Percentiles rank a stretch among this genome's conserved stretches.
Conservation (phyloP, 2,113 vertebrate genomes). For the Paraplagusia blochii region DNA sequence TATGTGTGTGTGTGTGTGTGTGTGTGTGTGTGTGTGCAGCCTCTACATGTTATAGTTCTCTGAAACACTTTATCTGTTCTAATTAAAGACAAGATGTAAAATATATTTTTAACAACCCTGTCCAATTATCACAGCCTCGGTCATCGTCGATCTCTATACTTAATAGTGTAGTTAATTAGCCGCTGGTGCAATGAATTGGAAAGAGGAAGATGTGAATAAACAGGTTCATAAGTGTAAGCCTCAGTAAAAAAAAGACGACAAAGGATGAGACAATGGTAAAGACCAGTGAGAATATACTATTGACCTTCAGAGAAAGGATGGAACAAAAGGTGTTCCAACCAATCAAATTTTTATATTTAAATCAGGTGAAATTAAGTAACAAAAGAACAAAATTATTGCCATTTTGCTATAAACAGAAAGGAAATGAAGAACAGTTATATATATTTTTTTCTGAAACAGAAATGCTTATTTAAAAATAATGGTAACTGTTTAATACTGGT, state of each 20-base stretch:
- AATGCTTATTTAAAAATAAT: too few species aligned
- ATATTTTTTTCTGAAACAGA: too few species aligned
- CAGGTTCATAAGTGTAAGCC: background rate
- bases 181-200: background rate
- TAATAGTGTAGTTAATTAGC: background rate
- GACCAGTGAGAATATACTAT: too few species aligned
- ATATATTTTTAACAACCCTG: background rate
- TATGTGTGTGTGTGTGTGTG: background rate
- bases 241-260: too few species aligned
- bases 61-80: constrained; percentile 6
- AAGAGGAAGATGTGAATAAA: background rate
- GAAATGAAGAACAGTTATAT: too few species aligned
- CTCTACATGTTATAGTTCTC: constrained; percentile 4
- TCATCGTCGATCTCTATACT: background rate
- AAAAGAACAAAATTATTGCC: too few species aligned
- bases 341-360: background rate
- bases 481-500: too few species aligned
- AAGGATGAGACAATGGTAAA: too few species aligned
- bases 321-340: too few species aligned
- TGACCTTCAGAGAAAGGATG: too few species aligned
- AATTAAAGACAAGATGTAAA: background rate
- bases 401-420: too few species aligned
- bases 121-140: background rate
- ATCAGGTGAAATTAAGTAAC: too few species aligned
- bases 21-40: background rate